A percentile compares a stretch with the other conserved stretches of the same genome.
phyloP scores from a whole-genome alignment of 2,797 vertebrate species.

The Syncerus caffer region DNA sequence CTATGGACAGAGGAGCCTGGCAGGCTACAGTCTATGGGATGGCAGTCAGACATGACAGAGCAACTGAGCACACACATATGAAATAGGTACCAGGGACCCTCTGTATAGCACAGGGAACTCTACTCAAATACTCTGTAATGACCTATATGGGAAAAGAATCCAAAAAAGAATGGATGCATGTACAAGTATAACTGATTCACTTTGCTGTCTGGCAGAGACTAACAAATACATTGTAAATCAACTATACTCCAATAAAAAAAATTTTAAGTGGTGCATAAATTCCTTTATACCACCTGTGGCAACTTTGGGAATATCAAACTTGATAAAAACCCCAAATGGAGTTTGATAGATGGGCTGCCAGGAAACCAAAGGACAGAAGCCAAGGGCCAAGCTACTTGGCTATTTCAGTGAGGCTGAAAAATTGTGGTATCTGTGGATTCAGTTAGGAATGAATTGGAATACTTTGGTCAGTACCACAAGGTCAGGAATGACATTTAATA shows the following conservation, averaged over 20 bases:
- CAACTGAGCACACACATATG: neutral
- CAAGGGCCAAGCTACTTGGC: neutral
- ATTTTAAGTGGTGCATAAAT: neutral
- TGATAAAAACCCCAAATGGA: neutral
- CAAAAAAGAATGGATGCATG: neutral
- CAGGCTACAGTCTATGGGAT: neutral
- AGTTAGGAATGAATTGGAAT: neutral
- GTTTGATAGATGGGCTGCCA: neutral
- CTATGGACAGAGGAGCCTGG: neutral
- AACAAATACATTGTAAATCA: neutral
- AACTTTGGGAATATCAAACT: neutral
- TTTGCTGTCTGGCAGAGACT: neutral
- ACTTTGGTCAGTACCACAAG: neutral
- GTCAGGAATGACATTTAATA: neutral
- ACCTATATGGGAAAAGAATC: neutral
- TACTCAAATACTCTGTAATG: neutral
- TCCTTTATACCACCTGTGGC: neutral
- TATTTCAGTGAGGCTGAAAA: neutral
- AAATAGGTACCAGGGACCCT: neutral
- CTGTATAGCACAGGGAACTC: neutral
- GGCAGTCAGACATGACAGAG: neutral
- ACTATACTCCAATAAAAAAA: neutral
- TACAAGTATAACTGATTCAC: neutral
- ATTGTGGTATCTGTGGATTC: neutral
- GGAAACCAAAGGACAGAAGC: neutral